These are phyloP conservation scores for Ranitomeya imitator DNA, from an alignment of 2,113 vertebrate species.

Conservation along the genomic window DNA sequence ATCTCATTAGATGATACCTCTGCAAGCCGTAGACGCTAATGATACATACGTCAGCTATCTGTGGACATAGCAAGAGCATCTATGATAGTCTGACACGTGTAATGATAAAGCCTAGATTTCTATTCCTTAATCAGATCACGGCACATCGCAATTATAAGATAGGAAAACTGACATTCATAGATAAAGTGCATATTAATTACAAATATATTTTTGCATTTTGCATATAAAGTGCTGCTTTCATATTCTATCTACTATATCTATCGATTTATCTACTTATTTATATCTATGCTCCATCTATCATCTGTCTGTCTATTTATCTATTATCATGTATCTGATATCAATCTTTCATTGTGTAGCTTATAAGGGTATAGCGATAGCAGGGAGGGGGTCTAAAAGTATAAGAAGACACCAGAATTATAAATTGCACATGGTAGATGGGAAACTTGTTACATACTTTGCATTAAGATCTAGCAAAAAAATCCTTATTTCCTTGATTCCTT, in stretches of 20 bases:
- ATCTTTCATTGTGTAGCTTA: no score
- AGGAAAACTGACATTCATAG: background rate
- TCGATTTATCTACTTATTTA: background rate
- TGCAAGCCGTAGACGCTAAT: slow-evolving; percentile 17
- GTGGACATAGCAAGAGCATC: background rate
- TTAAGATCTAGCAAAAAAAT: no score
- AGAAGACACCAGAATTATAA: no score
- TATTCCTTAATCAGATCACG: slow-evolving; percentile 26
- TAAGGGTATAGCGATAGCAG: no score
- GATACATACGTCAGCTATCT: slow-evolving; percentile 13
- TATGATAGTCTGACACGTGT: slow-evolving; percentile 17
- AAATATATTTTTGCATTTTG: no score
- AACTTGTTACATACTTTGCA: no score
- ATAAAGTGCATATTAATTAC: background rate
- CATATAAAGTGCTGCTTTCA: no score
- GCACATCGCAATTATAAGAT: background rate
- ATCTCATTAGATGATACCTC: slow-evolving; percentile 32
- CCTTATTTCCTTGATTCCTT: no score
- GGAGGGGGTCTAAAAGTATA: no score
- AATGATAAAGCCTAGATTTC: slow-evolving; percentile 6
- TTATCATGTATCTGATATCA: background rate
- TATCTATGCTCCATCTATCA: no score
- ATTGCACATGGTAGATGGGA: no score
- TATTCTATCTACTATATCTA: background rate
- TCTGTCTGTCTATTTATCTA: background rate